Evolutionary conservation across 2,888 invertebrate species (phyloP).

Genomic region (Ypsolopha scabrella): DNA sequence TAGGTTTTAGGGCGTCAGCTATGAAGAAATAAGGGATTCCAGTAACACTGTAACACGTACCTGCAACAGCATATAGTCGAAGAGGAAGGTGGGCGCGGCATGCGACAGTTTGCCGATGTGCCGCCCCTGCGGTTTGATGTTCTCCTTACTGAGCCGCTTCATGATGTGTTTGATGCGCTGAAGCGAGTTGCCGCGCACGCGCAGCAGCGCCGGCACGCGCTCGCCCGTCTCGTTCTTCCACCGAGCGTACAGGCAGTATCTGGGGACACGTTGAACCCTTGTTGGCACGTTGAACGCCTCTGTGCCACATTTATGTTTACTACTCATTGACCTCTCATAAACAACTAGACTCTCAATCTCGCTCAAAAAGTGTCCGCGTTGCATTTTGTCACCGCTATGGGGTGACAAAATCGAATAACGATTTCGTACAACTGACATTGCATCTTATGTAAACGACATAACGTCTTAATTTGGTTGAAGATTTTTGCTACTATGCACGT

Average conservation of each 20-base stretch:
- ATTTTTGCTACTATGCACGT: too few relatives aligned
- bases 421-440: too few relatives aligned
- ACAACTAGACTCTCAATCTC: too few relatives aligned
- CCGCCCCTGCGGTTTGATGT: slow-evolving; percentile 96
- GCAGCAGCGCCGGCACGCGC: slow-evolving; percentile 85
- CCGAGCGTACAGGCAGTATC: slow-evolving; percentile 90
- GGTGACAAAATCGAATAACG: too few relatives aligned
- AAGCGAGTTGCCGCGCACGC: slow-evolving; percentile 87
- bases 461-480: too few relatives aligned
- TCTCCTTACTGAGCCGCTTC: slow-evolving; percentile 98
- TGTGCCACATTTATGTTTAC: background rate
- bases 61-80: slow-evolving; percentile 88
- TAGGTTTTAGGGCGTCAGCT: too few relatives aligned
- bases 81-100: slow-evolving; percentile 94
- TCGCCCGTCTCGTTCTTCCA: slow-evolving; percentile 92
- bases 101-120: slow-evolving; percentile 97
- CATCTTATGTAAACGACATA: too few relatives aligned
- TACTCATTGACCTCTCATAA: too few relatives aligned
- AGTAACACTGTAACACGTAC: slow-evolving; percentile 17
- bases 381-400: too few relatives aligned
- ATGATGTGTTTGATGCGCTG: slow-evolving; percentile 96
- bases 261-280: slow-evolving; percentile 25
- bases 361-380: too few relatives aligned
- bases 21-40: too few relatives aligned
- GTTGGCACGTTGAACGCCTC: too few relatives aligned